These are phyloP conservation scores for Drosophila setosimentum DNA, from an alignment of 2,888 invertebrate species.

Conservation along the genomic window DNA sequence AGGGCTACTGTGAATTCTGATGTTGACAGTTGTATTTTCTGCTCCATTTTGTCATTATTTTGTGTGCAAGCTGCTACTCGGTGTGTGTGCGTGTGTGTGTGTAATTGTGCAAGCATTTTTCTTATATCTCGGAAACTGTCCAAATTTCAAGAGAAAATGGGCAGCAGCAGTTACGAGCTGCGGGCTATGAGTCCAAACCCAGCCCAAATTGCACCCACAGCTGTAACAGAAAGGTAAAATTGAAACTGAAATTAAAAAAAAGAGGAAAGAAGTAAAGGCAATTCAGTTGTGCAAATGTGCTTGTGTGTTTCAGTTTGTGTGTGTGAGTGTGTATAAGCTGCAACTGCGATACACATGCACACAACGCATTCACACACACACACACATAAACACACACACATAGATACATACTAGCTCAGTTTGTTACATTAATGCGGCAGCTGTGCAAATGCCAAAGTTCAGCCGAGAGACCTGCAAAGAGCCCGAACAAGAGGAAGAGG, in stretches of 20 bases:
- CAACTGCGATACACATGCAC: conserved; percentile 40
- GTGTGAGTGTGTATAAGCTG: conserved; percentile 23
- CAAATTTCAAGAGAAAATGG: conserved; percentile 53
- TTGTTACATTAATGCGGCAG: conserved; percentile 63
- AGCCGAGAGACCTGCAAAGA: conserved; percentile 55
- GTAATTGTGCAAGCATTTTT: conserved; percentile 39
- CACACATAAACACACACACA: neutral
- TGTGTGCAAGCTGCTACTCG: conserved; percentile 32
- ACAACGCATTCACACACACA: conserved; percentile 34
- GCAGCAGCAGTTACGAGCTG: conserved; percentile 16
- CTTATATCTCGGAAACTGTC: conserved; percentile 59
- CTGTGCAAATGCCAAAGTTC: conserved; percentile 73
- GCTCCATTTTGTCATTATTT: conserved; percentile 49
- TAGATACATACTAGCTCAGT: conserved; percentile 20
- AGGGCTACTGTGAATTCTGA: conserved; percentile 51
- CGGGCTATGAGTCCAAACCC: conserved; percentile 1
- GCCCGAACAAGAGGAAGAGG: conserved; percentile 1
- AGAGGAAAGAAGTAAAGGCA: conserved; percentile 46
- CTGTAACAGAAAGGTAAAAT: conserved; percentile 51
- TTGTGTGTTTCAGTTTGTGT: neutral
- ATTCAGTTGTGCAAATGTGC: conserved; percentile 29
- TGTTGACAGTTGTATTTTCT: conserved; percentile 69
- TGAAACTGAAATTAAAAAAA: conserved; percentile 65
- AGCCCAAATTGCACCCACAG: conserved; percentile 13
- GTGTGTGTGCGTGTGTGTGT: conserved; percentile 14